Evolutionary conservation across 2,113 vertebrate genomes (phyloP), one percentile per base, ranked within the genome.

Genomic region (Hipposideros armiger): DNA sequence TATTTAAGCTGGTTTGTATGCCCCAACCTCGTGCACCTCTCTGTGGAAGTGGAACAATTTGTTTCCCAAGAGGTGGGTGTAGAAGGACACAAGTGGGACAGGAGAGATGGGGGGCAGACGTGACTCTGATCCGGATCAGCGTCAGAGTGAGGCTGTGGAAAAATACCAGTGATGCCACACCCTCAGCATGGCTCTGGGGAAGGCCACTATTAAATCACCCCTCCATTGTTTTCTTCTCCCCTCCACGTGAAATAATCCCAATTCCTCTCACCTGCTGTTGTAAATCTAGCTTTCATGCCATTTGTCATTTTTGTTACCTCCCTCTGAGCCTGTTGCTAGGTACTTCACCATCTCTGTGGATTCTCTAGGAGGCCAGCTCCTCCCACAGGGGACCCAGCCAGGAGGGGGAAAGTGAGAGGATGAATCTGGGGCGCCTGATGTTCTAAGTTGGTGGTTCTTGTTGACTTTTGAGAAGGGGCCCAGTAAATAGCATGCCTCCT

Each of bases 151-250:
- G 69, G 36, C 90, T 91, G 84, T 95, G 96, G 97, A 96, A 97
- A 97, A 97, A 50, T 95, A 97, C 96, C 76, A 92, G 95, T 7
- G 84, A 50, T 24, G 67, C 54, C 92, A 82, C 89, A 82, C 93
- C 90, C 96, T 84, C 52, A 19, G 30, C 22, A 2, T 17, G n/a
- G 76, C 50, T 47, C 69, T 81, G 69, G 40, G 60, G 11, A 58
- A 54, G 76, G 77, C 82, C 58, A 58, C 91, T 16, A 24, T n/a
- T n/a, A 64, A 93, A 85, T 73, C 95, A 69, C n/a, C 81, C 64
- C 72, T 70, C n/a, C 2, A 0, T 66, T 70, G 86, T 87, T 93
- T 80, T 58, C n/a, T 20, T 8, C 26, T 20, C 78, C 32, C 4
- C 24, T 66, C 67, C 66, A 28, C 0, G 7, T 81, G 91, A 77